These are phyloP conservation scores for Cecidostiba fungosa DNA, from an alignment of 2,888 invertebrate genomes.

Conservation along the genomic window DNA sequence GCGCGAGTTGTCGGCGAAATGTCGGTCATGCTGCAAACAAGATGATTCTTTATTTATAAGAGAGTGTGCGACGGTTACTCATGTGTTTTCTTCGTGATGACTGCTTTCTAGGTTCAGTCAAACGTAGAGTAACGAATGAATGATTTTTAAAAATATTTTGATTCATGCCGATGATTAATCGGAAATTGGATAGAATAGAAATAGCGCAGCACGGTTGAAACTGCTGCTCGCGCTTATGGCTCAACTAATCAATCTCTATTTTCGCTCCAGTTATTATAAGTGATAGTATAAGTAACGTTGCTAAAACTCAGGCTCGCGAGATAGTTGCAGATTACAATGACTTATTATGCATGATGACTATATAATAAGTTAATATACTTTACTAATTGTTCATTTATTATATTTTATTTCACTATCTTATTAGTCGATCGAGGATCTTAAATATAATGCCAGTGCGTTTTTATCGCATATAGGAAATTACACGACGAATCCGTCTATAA, in stretches of 20 bases:
- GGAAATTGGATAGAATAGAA: neutral
- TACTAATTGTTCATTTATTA: neutral
- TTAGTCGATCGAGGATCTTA: too few relatives aligned
- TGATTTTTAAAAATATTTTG: slow-evolving; percentile 14
- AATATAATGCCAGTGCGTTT: too few relatives aligned
- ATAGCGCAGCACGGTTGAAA: neutral
- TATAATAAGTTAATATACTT: too few relatives aligned
- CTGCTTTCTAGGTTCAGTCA: slow-evolving; percentile 4
- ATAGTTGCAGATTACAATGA: neutral
- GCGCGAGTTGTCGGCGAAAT: slow-evolving; percentile 32
- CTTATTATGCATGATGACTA: too few relatives aligned
- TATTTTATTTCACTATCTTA: too few relatives aligned
- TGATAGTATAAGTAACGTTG: neutral
- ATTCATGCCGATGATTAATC: slow-evolving; percentile 23
- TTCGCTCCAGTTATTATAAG: neutral
- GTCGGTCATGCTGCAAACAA: slow-evolving; percentile 56
- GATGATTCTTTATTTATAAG: slow-evolving; percentile 32
- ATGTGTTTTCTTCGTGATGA: slow-evolving; percentile 4
- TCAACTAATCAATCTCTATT: slow-evolving; percentile 4
- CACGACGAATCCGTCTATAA: neutral
- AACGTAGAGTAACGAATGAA: slow-evolving; percentile 7
- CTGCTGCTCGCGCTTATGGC: neutral
- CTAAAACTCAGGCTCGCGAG: neutral
- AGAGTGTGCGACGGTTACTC: slow-evolving; percentile 23
- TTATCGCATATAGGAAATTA: too few relatives aligned